Base-by-base conservation (phyloP, 2,113 vertebrate species). In the Trematocara zebra region DNA sequence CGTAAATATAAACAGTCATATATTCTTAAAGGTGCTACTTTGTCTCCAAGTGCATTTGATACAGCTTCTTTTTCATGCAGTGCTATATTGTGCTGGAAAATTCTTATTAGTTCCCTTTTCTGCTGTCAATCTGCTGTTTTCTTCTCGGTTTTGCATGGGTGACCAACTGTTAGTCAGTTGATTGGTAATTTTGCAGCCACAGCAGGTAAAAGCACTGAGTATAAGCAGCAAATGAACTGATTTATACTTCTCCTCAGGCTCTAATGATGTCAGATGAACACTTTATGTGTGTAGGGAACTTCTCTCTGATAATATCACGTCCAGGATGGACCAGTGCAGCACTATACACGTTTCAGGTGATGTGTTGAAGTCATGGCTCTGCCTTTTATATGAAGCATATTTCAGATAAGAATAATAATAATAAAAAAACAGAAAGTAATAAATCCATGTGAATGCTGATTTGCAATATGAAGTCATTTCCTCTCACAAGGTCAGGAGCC, bases 181-280 rank as follows among this genome's bases (percentile, higher is more conserved):
- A 91, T 93, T 88, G 90, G 87, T 83, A 84, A 91, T 90, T 87
- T 88, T 26, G 84, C 83, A 15, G 80, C 74, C 84, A 85, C 84
- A 67, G 88, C 82, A 84, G 88, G 87, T 79, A 53, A 37, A 82
- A 84, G 83, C 83, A 44, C 59, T 8, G 80, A 87, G 26, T 78
- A 59, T 79, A 64, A 72, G 78, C 69, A 80, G 67, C 72, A 87
- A 90, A 91, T 89, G 78, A 89, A 87, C 11, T 85, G 57, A 89
- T 90, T 82, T 82, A 14, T 17, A 11, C 35, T 23, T 81, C 52
- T 86, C 85, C 69, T 87, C 80, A 11, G 85, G 56, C 85, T 84
- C 33, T 52, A 64, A 59, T 81, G 52, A 59, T 85, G 82, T 74
- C 87, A 35, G 74, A 80, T 51, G 76, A 87, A 85, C 44, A 61